A percentile compares a stretch with the other conserved stretches of the same genome.
Conservation (phyloP, 92 coral and sea anemone genomes). For the Phenganax marumi region DNA sequence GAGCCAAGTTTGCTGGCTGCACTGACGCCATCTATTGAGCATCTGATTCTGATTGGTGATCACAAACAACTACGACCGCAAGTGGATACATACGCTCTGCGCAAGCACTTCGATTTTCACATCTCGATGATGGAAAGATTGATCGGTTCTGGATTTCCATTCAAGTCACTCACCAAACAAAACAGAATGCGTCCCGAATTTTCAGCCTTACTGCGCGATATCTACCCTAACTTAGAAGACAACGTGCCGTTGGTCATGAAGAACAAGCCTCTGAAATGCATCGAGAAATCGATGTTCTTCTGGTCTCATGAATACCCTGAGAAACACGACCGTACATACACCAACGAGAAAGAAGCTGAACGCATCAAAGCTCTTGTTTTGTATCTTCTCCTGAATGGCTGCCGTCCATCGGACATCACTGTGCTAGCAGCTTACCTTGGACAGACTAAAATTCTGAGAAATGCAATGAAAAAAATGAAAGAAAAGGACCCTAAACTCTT, state of each 20-base stretch:
- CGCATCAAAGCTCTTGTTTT: slow-evolving; percentile 33
- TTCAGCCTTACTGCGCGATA: slow-evolving; percentile 36
- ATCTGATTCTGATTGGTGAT: slow-evolving; percentile 65
- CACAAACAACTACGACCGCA: slow-evolving; percentile 67
- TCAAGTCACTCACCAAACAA: slow-evolving; percentile 37
- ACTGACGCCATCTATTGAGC: slow-evolving; percentile 59
- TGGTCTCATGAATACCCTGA: slow-evolving; percentile 45
- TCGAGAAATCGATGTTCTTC: slow-evolving; percentile 46
- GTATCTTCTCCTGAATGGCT: slow-evolving; percentile 37
- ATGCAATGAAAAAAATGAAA: slow-evolving; percentile 2
- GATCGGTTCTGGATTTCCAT: slow-evolving; percentile 43
- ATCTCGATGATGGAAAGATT: slow-evolving; percentile 64
- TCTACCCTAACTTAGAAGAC: slow-evolving; percentile 43
- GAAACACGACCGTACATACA: slow-evolving; percentile 24
- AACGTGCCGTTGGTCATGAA: slow-evolving; percentile 21
- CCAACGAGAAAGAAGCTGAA: slow-evolving; percentile 42
- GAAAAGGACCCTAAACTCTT: neutral
- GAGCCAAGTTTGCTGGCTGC: slow-evolving; percentile 62
- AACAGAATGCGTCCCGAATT: slow-evolving; percentile 57
- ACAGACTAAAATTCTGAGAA: slow-evolving; percentile 36
- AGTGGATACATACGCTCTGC: slow-evolving; percentile 55
- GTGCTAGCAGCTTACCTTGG: slow-evolving; percentile 47
- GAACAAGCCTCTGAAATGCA: slow-evolving; percentile 33
- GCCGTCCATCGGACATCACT: slow-evolving; percentile 37
- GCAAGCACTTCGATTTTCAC: slow-evolving; percentile 46